Evolutionary conservation across 2,888 invertebrate genomes (phyloP).

Genomic region (Galerucella nymphaeae): DNA sequence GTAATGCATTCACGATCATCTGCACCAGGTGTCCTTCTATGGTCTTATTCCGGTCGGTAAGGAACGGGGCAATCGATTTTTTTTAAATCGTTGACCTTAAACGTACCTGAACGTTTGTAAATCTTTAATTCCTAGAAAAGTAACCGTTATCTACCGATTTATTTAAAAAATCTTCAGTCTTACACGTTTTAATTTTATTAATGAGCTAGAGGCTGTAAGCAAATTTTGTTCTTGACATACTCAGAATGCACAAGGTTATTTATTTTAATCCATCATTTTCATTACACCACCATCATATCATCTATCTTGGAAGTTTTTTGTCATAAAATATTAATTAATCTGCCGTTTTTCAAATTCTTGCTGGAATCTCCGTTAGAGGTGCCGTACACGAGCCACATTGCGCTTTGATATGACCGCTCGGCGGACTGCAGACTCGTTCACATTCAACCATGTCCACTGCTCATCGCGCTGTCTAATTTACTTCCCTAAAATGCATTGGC

Average conservation of each 20-base stretch:
- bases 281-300: not conserved
- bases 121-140: conserved; percentile 13
- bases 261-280: not conserved
- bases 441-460: no score
- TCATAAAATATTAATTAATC: no score
- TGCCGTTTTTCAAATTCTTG: no score
- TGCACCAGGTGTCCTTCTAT: conserved; percentile 25
- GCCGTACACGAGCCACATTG: no score
- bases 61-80: conserved; percentile 21
- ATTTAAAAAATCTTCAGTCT: not conserved
- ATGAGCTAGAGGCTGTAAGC: not conserved
- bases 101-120: conserved; percentile 5
- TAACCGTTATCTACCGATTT: not conserved
- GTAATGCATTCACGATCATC: conserved; percentile 19
- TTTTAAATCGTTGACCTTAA: conserved; percentile 14
- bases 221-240: not conserved
- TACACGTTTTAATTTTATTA: not conserved
- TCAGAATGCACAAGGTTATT: not conserved
- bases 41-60: conserved; percentile 25
- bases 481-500: no score
- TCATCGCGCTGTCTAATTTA: no score
- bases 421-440: no score
- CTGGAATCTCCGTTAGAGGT: no score
- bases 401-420: no score
- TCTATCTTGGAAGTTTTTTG: no score